Evolutionary conservation across 2,888 invertebrate genomes (phyloP).

Genomic region (Scaptomyza caliginosa): DNA sequence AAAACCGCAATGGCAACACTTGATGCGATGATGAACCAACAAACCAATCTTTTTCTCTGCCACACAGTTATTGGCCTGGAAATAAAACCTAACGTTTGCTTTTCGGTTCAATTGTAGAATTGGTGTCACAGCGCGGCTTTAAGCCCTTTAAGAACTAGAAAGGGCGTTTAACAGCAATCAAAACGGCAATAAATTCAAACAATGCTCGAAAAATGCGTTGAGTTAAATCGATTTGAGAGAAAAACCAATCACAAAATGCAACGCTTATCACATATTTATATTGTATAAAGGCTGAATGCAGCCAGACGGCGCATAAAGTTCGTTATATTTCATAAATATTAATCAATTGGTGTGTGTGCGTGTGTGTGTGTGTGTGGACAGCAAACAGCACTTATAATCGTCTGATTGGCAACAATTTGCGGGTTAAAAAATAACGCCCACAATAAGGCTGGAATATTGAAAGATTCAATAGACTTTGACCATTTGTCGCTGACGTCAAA

Average conservation of each 20-base stretch:
- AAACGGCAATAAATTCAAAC: conserved; percentile 19
- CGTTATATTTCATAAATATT: conserved; percentile 58
- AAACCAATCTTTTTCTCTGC: conserved; percentile 1
- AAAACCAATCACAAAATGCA: conserved; percentile 7
- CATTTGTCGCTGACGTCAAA: conserved; percentile 45
- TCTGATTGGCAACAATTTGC: conserved; percentile 58
- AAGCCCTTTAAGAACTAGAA: conserved; percentile 12
- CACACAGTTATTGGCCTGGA: conserved; percentile 39
- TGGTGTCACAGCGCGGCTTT: conserved; percentile 10
- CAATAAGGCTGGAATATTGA: conserved; percentile 12
- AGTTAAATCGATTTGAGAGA: conserved; percentile 16
- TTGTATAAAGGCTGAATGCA: conserved; percentile 7
- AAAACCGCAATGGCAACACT: conserved; percentile 32
- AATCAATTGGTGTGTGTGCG: conserved; percentile 60
- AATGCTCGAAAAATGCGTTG: conserved; percentile 15
- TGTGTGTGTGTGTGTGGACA: conserved; percentile 50
- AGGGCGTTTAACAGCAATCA: conserved; percentile 17
- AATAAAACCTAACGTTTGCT: conserved; percentile 20
- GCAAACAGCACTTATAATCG: conserved; percentile 67
- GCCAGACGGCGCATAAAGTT: conserved; percentile 19
- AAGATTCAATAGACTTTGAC: conserved; percentile 25
- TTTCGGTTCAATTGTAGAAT: conserved; percentile 12
- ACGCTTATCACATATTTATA: conserved; percentile 33
- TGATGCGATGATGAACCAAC: conserved; percentile 16
- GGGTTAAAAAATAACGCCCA: conserved; percentile 28